Evolutionary conservation across 92 coral and sea anemone genomes (phyloP), one percentile per base, ranked within the genome.

Genomic region (Siderastrea radians): DNA sequence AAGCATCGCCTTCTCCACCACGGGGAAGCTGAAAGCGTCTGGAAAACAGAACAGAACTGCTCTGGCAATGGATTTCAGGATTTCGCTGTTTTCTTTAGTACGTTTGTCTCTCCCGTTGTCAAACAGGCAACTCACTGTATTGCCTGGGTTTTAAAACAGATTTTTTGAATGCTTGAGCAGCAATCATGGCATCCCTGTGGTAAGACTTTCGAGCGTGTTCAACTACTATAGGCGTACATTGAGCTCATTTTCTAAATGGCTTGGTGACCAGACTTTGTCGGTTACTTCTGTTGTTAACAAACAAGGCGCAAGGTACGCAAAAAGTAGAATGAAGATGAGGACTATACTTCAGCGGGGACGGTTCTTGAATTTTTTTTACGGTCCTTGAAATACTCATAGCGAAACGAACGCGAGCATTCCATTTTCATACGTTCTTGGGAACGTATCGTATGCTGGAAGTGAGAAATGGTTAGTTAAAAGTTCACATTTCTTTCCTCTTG

Each of bases 311-410:
- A 62, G 76, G 81, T 49, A 80, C 81, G 67, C 90, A 87, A 47
- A 87, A 80, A 68, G 90, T 86, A 79, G 85, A 85, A 87, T 87
- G 85, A 87, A 87, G 85, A 87, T 79, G 66, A 16, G 90, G 90
- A 79, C 90, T 87, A 58, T 79, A 87, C 86, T 87, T 87, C 66
- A 87, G 46, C 86, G 79, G 80, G 90, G 90, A 77, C 90, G 90
- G 58, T 86, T 78, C 58, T 26, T 26, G 38, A 26, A 26, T 26
- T 26, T 26, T 26, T 26, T 26, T 26, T 26, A 77, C 90, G 90
- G 58, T 86, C 69, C 58, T 86, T 86, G n/a, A 65, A 53, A 62
- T 85, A 77, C 7, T 85, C 84, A 57, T 62, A 77, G 57, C 68
- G 89, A 85, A 85, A 76, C 44, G 89, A 85, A 49, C 89, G 89